Evolutionary conservation across 2,888 invertebrate species (phyloP).

Genomic region (Heteropelma amictum): DNA sequence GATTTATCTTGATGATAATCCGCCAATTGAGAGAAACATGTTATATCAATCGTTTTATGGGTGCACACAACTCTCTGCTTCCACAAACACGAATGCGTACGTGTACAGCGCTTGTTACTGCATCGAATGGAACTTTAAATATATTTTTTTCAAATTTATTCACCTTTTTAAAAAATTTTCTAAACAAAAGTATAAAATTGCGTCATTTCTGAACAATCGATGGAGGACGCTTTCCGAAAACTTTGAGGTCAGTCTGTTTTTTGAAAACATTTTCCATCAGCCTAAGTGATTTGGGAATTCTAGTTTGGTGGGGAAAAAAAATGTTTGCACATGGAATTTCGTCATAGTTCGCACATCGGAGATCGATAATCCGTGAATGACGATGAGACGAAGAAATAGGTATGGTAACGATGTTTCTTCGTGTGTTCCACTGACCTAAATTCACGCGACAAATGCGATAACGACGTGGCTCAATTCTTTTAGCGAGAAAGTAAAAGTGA

Average conservation of each 20-base stretch:
- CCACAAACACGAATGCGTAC: constrained; percentile 25
- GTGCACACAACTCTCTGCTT: constrained; percentile 39
- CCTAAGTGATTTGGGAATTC: no score
- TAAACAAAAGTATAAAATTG: no score
- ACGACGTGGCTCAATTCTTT: constrained; percentile 51
- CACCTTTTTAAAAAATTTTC: no score
- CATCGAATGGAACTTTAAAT: no score
- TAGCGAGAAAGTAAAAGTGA: constrained; percentile 56
- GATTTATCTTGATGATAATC: constrained; percentile 45
- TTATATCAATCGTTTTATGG: background rate
- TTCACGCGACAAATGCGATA: constrained; percentile 54
- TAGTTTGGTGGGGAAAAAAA: no score
- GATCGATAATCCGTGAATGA: constrained; percentile 11
- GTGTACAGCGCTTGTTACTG: no score
- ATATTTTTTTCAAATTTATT: no score
- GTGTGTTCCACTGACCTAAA: constrained; percentile 58
- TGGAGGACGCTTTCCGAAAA: no score
- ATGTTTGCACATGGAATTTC: no score
- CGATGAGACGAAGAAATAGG: constrained; percentile 23
- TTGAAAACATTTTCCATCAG: no score
- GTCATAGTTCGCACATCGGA: background rate
- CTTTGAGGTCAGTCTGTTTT: no score
- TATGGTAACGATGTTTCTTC: constrained; percentile 39
- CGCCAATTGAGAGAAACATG: constrained; percentile 45
- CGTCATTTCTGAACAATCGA: no score